A percentile compares a stretch with the other conserved stretches of the same genome.
Conservation (phyloP, 2,113 vertebrate genomes). For the Gasterosteus aculeatus region DNA sequence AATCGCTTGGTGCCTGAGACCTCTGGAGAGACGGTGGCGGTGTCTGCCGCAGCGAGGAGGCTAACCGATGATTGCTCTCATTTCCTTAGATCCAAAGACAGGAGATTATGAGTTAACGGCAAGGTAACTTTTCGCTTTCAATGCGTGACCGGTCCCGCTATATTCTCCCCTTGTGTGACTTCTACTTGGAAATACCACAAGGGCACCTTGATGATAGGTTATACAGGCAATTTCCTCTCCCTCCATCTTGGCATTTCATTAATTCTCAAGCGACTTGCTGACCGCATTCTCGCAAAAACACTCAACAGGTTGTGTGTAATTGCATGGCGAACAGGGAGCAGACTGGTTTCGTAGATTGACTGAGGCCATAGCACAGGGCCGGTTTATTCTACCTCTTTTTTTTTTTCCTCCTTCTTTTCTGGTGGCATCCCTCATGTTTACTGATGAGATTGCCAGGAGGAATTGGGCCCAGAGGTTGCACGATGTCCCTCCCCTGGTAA, state of each 20-base stretch:
- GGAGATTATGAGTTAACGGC: conserved; percentile 45
- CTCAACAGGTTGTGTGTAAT: conserved; percentile 84
- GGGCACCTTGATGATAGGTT: conserved; percentile 83
- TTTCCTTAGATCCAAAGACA: conserved; percentile 48
- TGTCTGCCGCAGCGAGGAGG: conserved; percentile 14
- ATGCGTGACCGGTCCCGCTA: conserved; percentile 16
- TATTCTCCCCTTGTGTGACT: conserved; percentile 65
- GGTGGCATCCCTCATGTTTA: conserved; percentile 67
- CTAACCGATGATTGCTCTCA: conserved; percentile 33
- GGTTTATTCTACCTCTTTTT: conserved; percentile 46
- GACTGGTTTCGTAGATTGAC: conserved; percentile 73
- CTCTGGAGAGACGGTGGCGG: conserved; percentile 49
- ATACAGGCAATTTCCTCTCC: conserved; percentile 79
- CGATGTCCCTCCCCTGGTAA: conserved; percentile 35
- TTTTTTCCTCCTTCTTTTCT: conserved; percentile 17
- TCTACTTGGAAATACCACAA: conserved; percentile 75
- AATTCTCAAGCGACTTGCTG: conserved; percentile 79
- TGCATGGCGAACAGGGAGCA: conserved; percentile 68
- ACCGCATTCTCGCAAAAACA: conserved; percentile 79
- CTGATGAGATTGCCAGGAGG: conserved; percentile 64
- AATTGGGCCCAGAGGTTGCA: conserved; percentile 53
- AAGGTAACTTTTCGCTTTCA: conserved; percentile 48
- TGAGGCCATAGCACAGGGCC: conserved; percentile 42
- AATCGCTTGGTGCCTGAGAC: conserved; percentile 56
- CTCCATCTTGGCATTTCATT: conserved; percentile 81